Conservation (phyloP, 2,888 invertebrate species). For the Nemoura dubitans region DNA sequence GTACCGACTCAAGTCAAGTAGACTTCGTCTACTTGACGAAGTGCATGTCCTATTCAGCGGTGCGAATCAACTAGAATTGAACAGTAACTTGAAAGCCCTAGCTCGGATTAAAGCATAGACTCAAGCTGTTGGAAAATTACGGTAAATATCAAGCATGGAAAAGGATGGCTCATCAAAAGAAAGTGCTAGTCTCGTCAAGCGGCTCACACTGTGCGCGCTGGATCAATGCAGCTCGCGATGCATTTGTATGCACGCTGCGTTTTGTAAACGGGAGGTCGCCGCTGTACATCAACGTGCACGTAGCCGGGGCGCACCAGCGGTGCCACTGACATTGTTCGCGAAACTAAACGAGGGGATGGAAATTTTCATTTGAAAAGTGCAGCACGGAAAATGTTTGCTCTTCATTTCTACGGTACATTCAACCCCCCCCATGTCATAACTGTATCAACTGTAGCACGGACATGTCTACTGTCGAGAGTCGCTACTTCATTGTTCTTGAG, state of each 20-base stretch:
- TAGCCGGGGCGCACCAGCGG: background rate
- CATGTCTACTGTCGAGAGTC: background rate
- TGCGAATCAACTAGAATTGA: background rate
- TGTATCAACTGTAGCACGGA: background rate
- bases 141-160: background rate
- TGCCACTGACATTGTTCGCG: background rate
- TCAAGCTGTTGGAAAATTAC: background rate
- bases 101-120: background rate
- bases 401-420: background rate
- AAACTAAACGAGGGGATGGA: background rate
- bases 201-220: background rate
- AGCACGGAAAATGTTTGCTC: background rate
- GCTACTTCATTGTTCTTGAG: background rate
- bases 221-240: background rate
- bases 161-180: background rate
- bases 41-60: background rate
- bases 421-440: background rate
- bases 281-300: background rate
- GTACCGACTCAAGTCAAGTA: too few species aligned
- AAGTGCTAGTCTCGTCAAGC: conserved; percentile 8
- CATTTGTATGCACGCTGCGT: background rate
- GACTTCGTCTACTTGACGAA: background rate
- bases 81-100: background rate
- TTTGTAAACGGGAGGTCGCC: background rate
- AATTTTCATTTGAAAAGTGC: background rate